Percentiles rank a stretch among this genome's conserved stretches.
These are phyloP conservation scores for Perdix hodgsoniae DNA, from an alignment of 2,797 vertebrate species.

Conservation along the genomic window DNA sequence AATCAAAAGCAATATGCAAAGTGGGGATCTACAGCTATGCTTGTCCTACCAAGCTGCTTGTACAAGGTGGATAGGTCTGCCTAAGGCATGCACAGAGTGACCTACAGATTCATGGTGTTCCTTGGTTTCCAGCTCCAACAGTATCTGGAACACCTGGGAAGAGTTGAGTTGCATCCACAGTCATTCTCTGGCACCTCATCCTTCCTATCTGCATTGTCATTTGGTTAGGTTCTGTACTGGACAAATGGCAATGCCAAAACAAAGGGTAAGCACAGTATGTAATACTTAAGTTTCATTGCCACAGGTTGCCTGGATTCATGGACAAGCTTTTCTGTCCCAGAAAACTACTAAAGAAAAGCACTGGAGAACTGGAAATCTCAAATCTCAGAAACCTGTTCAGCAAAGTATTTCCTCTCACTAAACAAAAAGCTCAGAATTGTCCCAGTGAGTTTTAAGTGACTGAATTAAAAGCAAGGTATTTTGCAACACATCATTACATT, in stretches of 20 bases:
- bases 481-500: background rate
- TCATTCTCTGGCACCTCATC: background rate
- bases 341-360: background rate
- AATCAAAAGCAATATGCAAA: background rate
- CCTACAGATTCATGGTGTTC: background rate
- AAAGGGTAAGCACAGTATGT: background rate
- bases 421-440: background rate
- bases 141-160: background rate
- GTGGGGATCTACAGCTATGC: background rate
- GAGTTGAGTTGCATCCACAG: background rate
- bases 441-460: background rate
- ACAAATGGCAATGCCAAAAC: background rate
- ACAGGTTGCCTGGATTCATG: background rate
- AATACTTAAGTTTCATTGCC: background rate
- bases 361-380: background rate
- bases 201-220: fast-evolving
- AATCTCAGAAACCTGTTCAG: background rate
- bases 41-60: background rate
- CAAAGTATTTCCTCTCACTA: background rate
- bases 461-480: background rate
- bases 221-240: background rate
- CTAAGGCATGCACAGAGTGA: background rate
- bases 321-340: background rate
- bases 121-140: background rate
- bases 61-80: background rate